Conservation (phyloP, 2,113 vertebrate species). For the Amblyopsis rosae region DNA sequence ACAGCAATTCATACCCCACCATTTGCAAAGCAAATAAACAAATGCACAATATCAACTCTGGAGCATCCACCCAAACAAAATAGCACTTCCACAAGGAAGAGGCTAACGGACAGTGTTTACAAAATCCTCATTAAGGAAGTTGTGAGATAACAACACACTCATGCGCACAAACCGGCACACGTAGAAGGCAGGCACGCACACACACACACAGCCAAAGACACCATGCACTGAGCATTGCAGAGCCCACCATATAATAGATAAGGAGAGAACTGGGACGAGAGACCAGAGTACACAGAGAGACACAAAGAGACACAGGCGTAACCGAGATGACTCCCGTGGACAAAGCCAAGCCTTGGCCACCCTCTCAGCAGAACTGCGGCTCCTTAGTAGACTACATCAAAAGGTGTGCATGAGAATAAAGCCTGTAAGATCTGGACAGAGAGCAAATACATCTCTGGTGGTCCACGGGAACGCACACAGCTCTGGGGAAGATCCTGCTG, state of each 20-base stretch:
- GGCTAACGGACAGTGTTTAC: slow-evolving; percentile 91
- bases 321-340: slow-evolving; percentile 74
- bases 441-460: slow-evolving; percentile 34
- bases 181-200: slow-evolving; percentile 42
- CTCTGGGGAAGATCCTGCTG: slow-evolving; percentile 28
- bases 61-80: slow-evolving; percentile 79
- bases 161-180: slow-evolving; percentile 68
- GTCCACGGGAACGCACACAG: slow-evolving; percentile 60
- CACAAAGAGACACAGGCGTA: slow-evolving; percentile 66
- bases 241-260: slow-evolving; percentile 90
- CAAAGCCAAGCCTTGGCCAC: slow-evolving; percentile 63
- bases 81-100: slow-evolving; percentile 82
- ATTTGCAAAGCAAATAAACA: slow-evolving; percentile 77
- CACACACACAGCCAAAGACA: slow-evolving; percentile 51
- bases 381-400: slow-evolving; percentile 68
- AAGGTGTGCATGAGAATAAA: slow-evolving; percentile 74
- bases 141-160: slow-evolving; percentile 83
- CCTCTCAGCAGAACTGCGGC: slow-evolving; percentile 84
- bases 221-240: slow-evolving; percentile 79
- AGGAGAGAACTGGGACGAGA: slow-evolving; percentile 77
- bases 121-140: slow-evolving; percentile 99
- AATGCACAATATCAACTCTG: slow-evolving; percentile 63
- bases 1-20: slow-evolving; percentile 54
- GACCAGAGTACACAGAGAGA: slow-evolving; percentile 73
- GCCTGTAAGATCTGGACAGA: slow-evolving; percentile 59